phyloP scores from a whole-genome alignment of 1,140 invertebrate species.

The Neoseiulus cucumeris region DNA sequence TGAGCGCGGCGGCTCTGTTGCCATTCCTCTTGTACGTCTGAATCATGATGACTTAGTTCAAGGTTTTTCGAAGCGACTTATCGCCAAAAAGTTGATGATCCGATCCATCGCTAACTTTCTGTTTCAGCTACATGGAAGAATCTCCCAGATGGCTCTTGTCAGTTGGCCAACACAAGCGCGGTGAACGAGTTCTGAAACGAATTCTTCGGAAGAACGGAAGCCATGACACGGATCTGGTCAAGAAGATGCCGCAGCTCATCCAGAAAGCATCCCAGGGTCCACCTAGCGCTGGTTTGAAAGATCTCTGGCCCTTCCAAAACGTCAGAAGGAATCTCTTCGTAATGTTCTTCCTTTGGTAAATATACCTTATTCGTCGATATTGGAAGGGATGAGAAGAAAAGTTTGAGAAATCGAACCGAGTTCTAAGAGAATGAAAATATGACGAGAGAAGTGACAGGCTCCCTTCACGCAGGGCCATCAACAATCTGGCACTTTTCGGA shows the following conservation, averaged over 20 bases:
- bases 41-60: not conserved
- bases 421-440: too few species aligned
- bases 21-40: not conserved
- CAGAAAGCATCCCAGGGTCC: not conserved
- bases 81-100: not conserved
- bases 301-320: not conserved
- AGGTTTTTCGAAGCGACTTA: too few species aligned
- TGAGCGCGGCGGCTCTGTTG: not conserved
- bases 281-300: not conserved
- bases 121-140: constrained; percentile 1
- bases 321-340: not conserved
- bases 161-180: not conserved
- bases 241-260: not conserved
- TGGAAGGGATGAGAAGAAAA: too few species aligned
- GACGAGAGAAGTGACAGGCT: too few species aligned
- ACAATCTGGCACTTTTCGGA: not conserved
- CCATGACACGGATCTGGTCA: not conserved
- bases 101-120: not conserved
- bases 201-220: not conserved
- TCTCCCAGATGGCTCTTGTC: not conserved
- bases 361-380: not conserved
- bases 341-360: not conserved
- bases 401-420: too few species aligned
- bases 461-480: not conserved
- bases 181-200: not conserved